These are phyloP conservation scores for Carterocephalus palaemon DNA, from an alignment of 2,888 invertebrate species.

Conservation along the genomic window DNA sequence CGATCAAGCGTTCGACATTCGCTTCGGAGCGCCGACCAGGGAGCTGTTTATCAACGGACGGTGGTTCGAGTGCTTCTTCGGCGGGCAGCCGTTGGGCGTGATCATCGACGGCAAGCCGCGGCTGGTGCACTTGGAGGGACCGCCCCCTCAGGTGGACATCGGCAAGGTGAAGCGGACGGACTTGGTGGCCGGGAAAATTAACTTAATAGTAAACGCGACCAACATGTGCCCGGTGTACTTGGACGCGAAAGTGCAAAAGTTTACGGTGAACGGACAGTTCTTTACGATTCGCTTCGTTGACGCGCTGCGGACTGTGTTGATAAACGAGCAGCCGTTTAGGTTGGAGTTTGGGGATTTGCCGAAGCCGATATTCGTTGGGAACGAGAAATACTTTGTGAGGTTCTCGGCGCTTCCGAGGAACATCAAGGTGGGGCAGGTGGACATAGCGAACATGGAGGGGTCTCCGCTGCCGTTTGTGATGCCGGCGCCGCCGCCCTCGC, in stretches of 20 bases:
- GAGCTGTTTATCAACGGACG: conserved; percentile 93
- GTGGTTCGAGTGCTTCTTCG: conserved; percentile 95
- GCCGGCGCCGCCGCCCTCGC: conserved; percentile 23
- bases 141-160: conserved; percentile 95
- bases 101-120: conserved; percentile 88
- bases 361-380: conserved; percentile 85
- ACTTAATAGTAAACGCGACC: conserved; percentile 89
- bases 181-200: conserved; percentile 90
- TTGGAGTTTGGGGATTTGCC: conserved; percentile 92
- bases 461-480: conserved; percentile 44
- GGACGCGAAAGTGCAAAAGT: conserved; percentile 90
- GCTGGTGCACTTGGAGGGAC: conserved; percentile 90
- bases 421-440: conserved; percentile 83
- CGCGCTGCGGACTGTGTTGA: conserved; percentile 84
- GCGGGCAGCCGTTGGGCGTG: conserved; percentile 89
- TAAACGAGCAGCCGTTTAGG: conserved; percentile 87
- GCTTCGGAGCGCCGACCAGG: conserved; percentile 94
- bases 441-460: conserved; percentile 87
- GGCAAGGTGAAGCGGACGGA: conserved; percentile 87
- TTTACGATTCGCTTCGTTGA: conserved; percentile 90
- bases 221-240: conserved; percentile 89
- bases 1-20: conserved; percentile 86
- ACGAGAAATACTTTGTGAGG: conserved; percentile 87
- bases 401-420: conserved; percentile 88
- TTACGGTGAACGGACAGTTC: conserved; percentile 84